Conservation (phyloP, 2,797 vertebrate species). For the Acanthurus tractus region DNA sequence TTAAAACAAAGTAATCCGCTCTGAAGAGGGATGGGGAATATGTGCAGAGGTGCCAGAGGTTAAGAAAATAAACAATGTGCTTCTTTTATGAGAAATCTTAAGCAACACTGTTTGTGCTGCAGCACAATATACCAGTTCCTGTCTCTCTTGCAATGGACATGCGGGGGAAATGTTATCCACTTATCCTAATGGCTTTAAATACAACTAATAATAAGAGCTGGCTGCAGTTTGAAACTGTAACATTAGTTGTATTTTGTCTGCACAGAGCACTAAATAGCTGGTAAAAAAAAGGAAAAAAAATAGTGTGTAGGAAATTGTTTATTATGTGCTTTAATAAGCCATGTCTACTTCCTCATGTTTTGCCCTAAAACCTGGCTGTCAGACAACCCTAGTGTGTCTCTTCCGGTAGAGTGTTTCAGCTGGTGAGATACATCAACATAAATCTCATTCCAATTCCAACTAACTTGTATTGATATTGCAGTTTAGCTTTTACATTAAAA, state of each 20-base stretch:
- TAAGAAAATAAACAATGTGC: slow-evolving; percentile 69
- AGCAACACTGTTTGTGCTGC: slow-evolving; percentile 26
- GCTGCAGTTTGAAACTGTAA: neutral
- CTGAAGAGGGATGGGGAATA: slow-evolving; percentile 49
- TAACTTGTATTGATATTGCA: slow-evolving; percentile 1
- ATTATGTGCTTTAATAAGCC: slow-evolving; percentile 1
- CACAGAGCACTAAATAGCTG: neutral
- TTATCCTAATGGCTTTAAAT: slow-evolving; percentile 23
- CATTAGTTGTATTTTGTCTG: slow-evolving; percentile 1
- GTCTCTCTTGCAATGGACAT: neutral
- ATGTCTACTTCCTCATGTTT: too few relatives aligned
- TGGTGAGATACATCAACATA: slow-evolving; percentile 36
- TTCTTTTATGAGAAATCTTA: slow-evolving; percentile 50
- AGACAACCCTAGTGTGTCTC: slow-evolving; percentile 34
- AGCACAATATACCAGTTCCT: slow-evolving; percentile 15
- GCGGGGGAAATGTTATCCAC: neutral
- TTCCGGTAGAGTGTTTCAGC: slow-evolving; percentile 6
- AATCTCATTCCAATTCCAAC: slow-evolving; percentile 16
- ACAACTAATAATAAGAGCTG: neutral
- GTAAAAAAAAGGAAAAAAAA: neutral
- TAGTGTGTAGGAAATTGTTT: neutral
- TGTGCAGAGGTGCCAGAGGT: slow-evolving; percentile 61
- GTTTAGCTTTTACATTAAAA: slow-evolving; percentile 1
- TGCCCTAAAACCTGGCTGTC: slow-evolving; percentile 8
- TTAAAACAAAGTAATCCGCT: slow-evolving; percentile 82